Evolutionary conservation across 2,797 vertebrate species (phyloP), one percentile per base, ranked within the genome.

Genomic region (Podarcis lilfordi): DNA sequence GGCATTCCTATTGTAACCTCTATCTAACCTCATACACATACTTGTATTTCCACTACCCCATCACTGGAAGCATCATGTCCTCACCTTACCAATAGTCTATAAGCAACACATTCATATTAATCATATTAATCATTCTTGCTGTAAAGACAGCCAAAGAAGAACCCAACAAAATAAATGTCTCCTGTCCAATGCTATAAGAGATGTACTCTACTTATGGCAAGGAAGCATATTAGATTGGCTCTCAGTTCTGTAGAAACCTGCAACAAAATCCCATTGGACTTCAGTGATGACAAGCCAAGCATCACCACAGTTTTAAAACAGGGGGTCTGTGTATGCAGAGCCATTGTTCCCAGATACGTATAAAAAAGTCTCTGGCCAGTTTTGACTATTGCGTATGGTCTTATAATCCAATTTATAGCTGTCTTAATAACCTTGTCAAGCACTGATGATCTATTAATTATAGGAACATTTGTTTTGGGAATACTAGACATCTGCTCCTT

Each of bases 371-470:
- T 0, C 74, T 9, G 88, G 80, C 80, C 80, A 35, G 71, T 84
- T 86, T 88, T 25, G 88, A 76, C 89, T 86, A 89, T 89, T 5
- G 23, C 74, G 90, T 40, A 40, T 92, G 43, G 88, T 91, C 92
- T 90, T 90, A 92, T 88, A 88, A 90, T 89, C 88, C 86, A 84
- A 78, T 59, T 74, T 84, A 82, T 81, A 86, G 64, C 91, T 87
- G 1, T 81, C 35, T 86, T 85, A 76, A 71, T 27, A 23, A 84
- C 88, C 85, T 95, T 92, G 86, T 91, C 88, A 91, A 84, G 37
- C 59, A 43, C 61, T 88, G 64, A 87, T 93, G 88, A 86, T 85
- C 90, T 89, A 45, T 89, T 95, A 84, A 25, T 95, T 90, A 77
- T 82, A 75, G 81, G 91, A 93, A 74, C 74, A 77, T 90, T 90